Conservation (phyloP, 2,113 vertebrate species). For the Gavia stellata region DNA sequence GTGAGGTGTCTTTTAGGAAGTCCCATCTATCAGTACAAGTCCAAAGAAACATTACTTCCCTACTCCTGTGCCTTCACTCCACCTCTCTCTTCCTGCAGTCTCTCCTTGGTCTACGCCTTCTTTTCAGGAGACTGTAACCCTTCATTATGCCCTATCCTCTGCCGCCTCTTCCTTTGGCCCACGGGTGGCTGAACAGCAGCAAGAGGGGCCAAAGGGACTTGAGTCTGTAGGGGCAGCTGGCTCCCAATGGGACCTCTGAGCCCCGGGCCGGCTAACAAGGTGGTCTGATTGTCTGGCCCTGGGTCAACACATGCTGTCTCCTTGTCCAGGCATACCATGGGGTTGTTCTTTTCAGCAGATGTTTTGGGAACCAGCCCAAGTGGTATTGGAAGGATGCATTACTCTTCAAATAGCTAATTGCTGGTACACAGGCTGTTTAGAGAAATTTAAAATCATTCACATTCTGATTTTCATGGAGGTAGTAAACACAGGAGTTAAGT, state of each 20-base stretch:
- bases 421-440: not conserved
- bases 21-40: not conserved
- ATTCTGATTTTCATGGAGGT: not conserved
- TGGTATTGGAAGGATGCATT: not conserved
- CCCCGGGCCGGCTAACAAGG: rapidly evolving
- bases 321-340: rapidly evolving
- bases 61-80: not conserved
- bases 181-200: not conserved
- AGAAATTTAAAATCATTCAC: not conserved
- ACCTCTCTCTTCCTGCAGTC: not conserved
- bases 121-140: not conserved
- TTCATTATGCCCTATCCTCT: not conserved
- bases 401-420: not conserved
- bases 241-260: not conserved
- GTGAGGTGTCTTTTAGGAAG: not conserved
- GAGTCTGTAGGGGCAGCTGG: not conserved
- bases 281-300: not conserved
- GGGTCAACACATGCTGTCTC: rapidly evolving
- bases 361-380: not conserved
- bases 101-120: rapidly evolving
- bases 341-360: not conserved
- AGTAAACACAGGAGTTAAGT: not conserved
- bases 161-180: not conserved
- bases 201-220: not conserved
- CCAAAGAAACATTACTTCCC: not conserved